Evolutionary conservation across 2,888 invertebrate species (phyloP).

Genomic region (Tetramorium bicarinatum): DNA sequence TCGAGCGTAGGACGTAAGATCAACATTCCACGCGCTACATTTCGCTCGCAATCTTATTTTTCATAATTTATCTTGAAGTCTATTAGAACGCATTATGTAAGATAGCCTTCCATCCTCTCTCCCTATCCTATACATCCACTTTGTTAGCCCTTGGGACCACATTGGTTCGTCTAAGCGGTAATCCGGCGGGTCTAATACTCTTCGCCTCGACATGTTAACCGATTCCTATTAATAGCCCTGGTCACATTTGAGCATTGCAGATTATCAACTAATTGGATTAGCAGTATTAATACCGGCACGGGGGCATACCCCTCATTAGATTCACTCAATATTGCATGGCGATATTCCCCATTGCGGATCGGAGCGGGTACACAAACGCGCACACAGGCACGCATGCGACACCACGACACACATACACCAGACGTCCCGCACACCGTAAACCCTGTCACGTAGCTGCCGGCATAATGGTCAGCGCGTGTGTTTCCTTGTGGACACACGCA

Average conservation of each 20-base stretch:
- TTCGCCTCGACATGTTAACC: constrained; percentile 39
- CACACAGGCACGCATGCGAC: background rate
- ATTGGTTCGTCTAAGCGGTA: constrained; percentile 29
- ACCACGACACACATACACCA: background rate
- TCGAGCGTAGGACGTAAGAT: background rate
- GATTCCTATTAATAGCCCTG: constrained; percentile 58
- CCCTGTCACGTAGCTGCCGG: constrained; percentile 40
- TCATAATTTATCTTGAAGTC: background rate
- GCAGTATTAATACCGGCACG: constrained; percentile 72
- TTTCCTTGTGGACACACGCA: constrained; percentile 5
- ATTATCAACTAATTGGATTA: constrained; percentile 80
- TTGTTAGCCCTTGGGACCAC: background rate
- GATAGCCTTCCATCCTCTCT: background rate
- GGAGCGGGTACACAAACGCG: background rate
- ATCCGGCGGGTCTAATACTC: constrained; percentile 43
- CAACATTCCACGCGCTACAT: background rate
- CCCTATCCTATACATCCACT: background rate
- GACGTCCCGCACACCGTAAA: constrained; percentile 34
- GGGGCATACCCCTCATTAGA: constrained; percentile 74
- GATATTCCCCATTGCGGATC: constrained; percentile 64
- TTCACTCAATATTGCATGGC: constrained; percentile 77
- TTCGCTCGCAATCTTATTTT: background rate
- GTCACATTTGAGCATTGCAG: constrained; percentile 58
- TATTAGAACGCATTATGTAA: background rate
- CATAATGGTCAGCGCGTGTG: constrained; percentile 22